phyloP scores from a whole-genome alignment of 2,113 vertebrate genomes.

The Neofelis nebulosa region DNA sequence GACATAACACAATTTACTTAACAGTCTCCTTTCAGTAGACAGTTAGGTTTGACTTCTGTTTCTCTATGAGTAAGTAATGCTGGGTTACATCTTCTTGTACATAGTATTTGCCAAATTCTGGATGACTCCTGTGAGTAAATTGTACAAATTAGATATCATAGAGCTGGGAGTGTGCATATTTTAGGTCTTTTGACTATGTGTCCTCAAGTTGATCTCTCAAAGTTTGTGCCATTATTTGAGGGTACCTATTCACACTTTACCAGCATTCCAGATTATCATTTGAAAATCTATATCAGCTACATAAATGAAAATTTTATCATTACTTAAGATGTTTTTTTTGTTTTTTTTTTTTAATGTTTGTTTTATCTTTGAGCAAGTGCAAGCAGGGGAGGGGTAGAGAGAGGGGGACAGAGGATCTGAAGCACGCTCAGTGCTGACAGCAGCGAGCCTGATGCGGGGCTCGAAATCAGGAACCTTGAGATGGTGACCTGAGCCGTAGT shows the following conservation, averaged over 20 bases:
- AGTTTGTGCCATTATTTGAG: neutral
- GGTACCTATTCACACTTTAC: neutral
- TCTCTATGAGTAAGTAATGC: neutral
- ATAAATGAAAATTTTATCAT: neutral
- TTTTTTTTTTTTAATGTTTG: too few species aligned
- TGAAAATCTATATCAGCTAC: neutral
- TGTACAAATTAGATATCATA: neutral
- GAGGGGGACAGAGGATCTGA: too few species aligned
- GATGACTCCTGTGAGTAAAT: neutral
- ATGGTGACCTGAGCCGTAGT: too few species aligned
- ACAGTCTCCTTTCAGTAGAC: neutral
- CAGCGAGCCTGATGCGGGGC: too few species aligned
- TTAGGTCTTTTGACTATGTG: neutral
- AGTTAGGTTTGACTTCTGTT: neutral
- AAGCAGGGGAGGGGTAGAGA: too few species aligned
- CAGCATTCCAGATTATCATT: neutral
- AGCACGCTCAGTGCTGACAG: too few species aligned
- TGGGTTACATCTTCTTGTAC: neutral
- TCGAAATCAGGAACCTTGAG: too few species aligned
- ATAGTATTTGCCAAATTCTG: neutral
- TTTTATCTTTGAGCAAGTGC: too few species aligned
- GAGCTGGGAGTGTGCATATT: neutral
- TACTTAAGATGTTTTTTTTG: neutral
- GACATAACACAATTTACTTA: neutral
- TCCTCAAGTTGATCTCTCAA: neutral